These are phyloP conservation scores for Salminus brasiliensis DNA, from an alignment of 2,113 vertebrate genomes.

Conservation along the genomic window DNA sequence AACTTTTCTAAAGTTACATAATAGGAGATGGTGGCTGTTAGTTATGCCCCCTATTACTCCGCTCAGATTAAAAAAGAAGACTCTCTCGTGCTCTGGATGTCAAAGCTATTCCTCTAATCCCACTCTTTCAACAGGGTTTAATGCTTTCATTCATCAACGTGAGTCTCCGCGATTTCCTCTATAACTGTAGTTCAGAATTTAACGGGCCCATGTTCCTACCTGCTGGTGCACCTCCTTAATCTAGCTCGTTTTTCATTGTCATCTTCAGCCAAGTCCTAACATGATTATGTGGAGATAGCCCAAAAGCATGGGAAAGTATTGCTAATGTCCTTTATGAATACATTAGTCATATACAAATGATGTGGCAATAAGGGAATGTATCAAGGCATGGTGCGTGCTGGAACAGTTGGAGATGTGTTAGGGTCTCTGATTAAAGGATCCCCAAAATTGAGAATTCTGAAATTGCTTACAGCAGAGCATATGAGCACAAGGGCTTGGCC, in stretches of 20 bases:
- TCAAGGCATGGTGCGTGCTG: not conserved
- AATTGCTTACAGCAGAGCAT: too few relatives aligned
- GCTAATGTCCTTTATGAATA: not conserved
- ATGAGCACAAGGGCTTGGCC: too few relatives aligned
- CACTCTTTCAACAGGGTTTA: constrained; percentile 77
- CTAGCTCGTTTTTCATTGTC: constrained; percentile 26
- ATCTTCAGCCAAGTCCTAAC: constrained; percentile 1
- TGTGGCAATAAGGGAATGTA: too few relatives aligned
- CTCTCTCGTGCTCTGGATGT: not conserved
- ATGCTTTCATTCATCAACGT: constrained; percentile 77
- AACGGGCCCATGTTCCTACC: constrained; percentile 52
- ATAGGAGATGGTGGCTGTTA: not conserved
- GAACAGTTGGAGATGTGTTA: not conserved
- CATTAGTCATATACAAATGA: not conserved
- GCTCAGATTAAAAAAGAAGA: not conserved
- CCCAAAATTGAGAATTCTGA: not conserved
- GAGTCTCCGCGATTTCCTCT: constrained; percentile 46
- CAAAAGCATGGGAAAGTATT: not conserved
- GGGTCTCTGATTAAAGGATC: not conserved
- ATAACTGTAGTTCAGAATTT: constrained; percentile 55
- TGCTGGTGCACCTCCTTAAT: not conserved
- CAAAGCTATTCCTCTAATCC: constrained; percentile 66
- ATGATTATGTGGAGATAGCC: not conserved
- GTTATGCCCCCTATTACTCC: not conserved
- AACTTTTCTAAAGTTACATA: not conserved